phyloP scores from a whole-genome alignment of 2,888 invertebrate species.

The Anticlea derivata region DNA sequence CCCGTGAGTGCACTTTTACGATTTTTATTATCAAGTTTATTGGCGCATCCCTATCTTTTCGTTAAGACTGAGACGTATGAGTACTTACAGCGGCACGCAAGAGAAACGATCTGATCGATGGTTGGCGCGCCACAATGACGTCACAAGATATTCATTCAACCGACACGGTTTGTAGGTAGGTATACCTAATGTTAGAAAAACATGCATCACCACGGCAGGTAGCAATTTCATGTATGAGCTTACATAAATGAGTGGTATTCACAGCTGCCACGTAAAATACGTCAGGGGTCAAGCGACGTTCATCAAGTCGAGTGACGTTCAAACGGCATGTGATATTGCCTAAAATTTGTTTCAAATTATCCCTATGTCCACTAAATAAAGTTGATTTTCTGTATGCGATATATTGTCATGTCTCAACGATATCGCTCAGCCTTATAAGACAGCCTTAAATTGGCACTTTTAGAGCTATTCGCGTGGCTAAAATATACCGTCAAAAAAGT shows the following conservation, averaged over 20 bases:
- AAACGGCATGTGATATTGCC: too few species aligned
- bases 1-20: slow-evolving; percentile 12
- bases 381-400: too few species aligned
- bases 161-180: slow-evolving; percentile 10
- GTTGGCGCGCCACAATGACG: slow-evolving; percentile 63
- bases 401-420: too few species aligned
- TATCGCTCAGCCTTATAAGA: too few species aligned
- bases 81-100: slow-evolving; percentile 29
- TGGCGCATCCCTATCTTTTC: slow-evolving; percentile 11
- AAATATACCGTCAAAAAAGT: too few species aligned
- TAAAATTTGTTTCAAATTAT: too few species aligned
- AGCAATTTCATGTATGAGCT: slow-evolving; percentile 6
- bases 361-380: too few species aligned
- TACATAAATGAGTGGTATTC: slow-evolving; percentile 1
- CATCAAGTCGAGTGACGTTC: too few species aligned
- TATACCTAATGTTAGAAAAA: slow-evolving; percentile 6
- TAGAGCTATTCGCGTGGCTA: too few species aligned
- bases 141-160: slow-evolving; percentile 62
- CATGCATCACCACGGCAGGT: slow-evolving; percentile 15
- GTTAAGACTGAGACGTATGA: slow-evolving; percentile 8
- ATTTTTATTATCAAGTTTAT: slow-evolving; percentile 17
- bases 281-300: too few species aligned
- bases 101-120: slow-evolving; percentile 67
- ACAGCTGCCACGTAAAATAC: slow-evolving; percentile 2
- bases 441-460: too few species aligned